phyloP scores from a whole-genome alignment of 2,113 vertebrate genomes.

The Pogona vitticeps region DNA sequence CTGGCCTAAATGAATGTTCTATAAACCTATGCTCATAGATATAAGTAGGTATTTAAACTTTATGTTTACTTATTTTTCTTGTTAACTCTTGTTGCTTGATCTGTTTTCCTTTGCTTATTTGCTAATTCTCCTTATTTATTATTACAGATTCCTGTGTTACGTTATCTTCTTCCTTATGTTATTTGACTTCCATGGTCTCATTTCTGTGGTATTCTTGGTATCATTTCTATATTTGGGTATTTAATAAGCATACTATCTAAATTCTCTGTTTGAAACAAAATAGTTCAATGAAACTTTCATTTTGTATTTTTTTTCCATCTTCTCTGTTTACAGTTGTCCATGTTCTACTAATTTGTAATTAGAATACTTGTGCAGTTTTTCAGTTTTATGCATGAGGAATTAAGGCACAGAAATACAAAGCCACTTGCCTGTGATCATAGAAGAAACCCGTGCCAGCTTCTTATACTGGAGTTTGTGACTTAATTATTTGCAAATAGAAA shows the following conservation, averaged over 20 bases:
- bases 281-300: not conserved
- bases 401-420: conserved; percentile 29
- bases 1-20: not conserved
- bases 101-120: not conserved
- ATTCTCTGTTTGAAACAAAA: not conserved
- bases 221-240: not conserved
- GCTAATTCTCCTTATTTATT: not conserved
- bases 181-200: not conserved
- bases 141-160: not conserved
- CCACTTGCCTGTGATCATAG: not conserved
- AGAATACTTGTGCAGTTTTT: not conserved
- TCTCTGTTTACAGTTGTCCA: not conserved
- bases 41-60: not conserved
- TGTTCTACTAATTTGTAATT: not conserved
- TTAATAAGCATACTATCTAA: not conserved
- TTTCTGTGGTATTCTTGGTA: not conserved
- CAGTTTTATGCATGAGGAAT: conserved; percentile 12
- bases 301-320: conserved; percentile 2
- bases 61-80: not conserved
- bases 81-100: not conserved
- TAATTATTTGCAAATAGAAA: not conserved
- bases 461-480: not conserved
- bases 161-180: not conserved
- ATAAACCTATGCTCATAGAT: not conserved
- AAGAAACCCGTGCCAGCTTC: not conserved